Evolutionary conservation across 2,888 invertebrate species (phyloP).

Genomic region (Subacronicta megacephala): DNA sequence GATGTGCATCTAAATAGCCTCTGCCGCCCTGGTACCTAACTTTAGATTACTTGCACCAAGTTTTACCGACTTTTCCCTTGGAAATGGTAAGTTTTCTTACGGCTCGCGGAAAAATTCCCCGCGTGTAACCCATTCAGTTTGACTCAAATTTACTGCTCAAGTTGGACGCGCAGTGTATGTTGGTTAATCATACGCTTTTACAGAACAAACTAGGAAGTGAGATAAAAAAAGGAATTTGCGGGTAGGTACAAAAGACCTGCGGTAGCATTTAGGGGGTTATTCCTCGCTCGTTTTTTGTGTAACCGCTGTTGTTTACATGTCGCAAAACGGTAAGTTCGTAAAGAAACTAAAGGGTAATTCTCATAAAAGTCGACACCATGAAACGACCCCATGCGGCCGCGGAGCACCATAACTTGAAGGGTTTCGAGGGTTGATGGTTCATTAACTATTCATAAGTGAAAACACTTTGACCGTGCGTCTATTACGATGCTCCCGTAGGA

Average conservation of each 20-base stretch:
- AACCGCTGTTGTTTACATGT: slow-evolving; percentile 32
- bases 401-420: slow-evolving; percentile 64
- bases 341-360: slow-evolving; percentile 56
- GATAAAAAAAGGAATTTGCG: slow-evolving; percentile 26
- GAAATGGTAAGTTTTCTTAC: slow-evolving; percentile 75
- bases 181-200: slow-evolving; percentile 59
- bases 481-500: slow-evolving; percentile 69
- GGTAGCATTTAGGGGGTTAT: slow-evolving; percentile 9
- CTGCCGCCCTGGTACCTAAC: slow-evolving; percentile 86
- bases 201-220: slow-evolving; percentile 38
- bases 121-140: slow-evolving; percentile 81
- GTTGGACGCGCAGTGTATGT: slow-evolving; percentile 71
- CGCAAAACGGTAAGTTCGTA: slow-evolving; percentile 43
- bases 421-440: slow-evolving; percentile 76
- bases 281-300: slow-evolving; percentile 8
- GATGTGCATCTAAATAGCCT: slow-evolving; percentile 90
- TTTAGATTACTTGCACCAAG: slow-evolving; percentile 89
- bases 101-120: slow-evolving; percentile 68
- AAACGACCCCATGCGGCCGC: slow-evolving; percentile 53
- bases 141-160: slow-evolving; percentile 83
- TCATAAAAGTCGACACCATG: slow-evolving; percentile 61
- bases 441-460: slow-evolving; percentile 84
- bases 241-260: slow-evolving; percentile 14
- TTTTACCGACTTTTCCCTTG: slow-evolving; percentile 77
- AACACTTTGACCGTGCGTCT: slow-evolving; percentile 80